phyloP scores from a whole-genome alignment of 2,797 vertebrate species.

The Peromyscus attwateri region DNA sequence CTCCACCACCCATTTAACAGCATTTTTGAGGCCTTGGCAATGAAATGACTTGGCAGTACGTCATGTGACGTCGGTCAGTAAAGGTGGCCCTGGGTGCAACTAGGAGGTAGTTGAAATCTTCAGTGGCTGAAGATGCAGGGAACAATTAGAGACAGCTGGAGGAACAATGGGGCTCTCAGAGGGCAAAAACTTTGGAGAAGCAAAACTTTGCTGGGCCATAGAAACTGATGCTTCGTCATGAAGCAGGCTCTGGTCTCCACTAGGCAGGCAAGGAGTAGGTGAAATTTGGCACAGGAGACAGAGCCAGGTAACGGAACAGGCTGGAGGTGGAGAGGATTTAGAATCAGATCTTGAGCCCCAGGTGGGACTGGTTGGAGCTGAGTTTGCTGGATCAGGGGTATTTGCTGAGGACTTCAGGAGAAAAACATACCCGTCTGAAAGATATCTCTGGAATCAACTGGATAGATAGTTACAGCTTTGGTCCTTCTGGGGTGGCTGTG shows the following conservation, averaged over 20 bases:
- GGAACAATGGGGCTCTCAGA: not conserved
- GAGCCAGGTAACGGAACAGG: not conserved
- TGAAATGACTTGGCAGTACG: not conserved
- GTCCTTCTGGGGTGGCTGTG: not conserved
- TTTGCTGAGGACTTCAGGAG: not conserved
- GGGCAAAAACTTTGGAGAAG: not conserved
- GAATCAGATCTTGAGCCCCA: not conserved
- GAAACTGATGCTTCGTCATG: not conserved
- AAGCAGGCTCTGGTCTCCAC: not conserved
- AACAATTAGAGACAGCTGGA: not conserved
- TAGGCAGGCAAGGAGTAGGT: not conserved
- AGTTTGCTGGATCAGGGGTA: not conserved
- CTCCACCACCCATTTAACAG: not conserved
- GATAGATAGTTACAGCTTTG: not conserved
- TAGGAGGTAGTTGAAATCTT: not conserved
- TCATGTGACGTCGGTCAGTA: not conserved
- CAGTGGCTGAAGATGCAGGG: not conserved
- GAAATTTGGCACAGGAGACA: not conserved
- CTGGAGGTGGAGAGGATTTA: not conserved
- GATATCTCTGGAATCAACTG: not conserved
- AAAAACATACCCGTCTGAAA: not conserved
- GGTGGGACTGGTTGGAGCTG: not conserved
- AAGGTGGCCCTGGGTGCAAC: not conserved
- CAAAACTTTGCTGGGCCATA: not conserved
- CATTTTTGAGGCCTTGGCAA: not conserved